A percentile compares a stretch with the other conserved stretches of the same genome.
Evolutionary conservation across 2,797 vertebrate species (phyloP).

Genomic region (Echeneis naucrates): DNA sequence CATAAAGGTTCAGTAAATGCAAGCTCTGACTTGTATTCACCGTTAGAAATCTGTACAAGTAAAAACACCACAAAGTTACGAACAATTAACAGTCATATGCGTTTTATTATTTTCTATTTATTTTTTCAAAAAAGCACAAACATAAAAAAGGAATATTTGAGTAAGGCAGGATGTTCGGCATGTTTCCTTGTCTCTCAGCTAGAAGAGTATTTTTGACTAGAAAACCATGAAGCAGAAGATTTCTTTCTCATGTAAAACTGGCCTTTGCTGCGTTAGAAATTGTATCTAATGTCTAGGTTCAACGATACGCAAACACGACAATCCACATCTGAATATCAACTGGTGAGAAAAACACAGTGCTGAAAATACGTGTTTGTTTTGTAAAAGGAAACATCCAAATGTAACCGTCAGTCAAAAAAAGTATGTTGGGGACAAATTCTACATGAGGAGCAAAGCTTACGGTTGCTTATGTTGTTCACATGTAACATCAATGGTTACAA

Average conservation of each 20-base stretch:
- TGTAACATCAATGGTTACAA: conserved; percentile 1
- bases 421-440: conserved; percentile 2
- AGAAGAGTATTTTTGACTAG: conserved; percentile 53
- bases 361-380: conserved; percentile 16
- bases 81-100: conserved; percentile 67
- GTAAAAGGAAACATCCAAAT: conserved; percentile 36
- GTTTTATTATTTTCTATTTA: conserved; percentile 79
- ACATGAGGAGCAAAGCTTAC: conserved; percentile 14
- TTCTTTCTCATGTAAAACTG: conserved; percentile 25
- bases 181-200: conserved; percentile 47
- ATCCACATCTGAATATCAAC: conserved; percentile 44
- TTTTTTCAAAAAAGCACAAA: conserved; percentile 83
- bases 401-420: conserved; percentile 7
- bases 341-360: conserved; percentile 16
- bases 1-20: too few relatives aligned
- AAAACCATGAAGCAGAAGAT: conserved; percentile 43
- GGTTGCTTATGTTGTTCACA: background rate
- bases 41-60: background rate
- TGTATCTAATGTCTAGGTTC: conserved; percentile 48
- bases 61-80: background rate
- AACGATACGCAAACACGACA: conserved; percentile 53
- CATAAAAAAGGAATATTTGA: conserved; percentile 81
- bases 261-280: conserved; percentile 72
- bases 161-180: conserved; percentile 85
- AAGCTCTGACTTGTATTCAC: background rate